Base-by-base conservation (phyloP, 1,140 invertebrate species). In the Anoplolepis gracilipes region DNA sequence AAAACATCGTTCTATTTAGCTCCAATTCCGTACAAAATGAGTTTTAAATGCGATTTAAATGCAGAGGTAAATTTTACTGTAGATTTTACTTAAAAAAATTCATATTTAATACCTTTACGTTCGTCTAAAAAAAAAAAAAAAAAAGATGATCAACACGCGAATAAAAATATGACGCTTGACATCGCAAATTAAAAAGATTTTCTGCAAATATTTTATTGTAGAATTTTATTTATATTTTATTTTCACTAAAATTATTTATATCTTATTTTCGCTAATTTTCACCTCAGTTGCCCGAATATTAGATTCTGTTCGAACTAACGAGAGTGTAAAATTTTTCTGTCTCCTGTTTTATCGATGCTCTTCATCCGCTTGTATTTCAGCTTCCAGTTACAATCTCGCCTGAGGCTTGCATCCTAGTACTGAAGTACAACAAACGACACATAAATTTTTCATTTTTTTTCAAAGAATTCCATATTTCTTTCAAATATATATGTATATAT, bases 261-360 rank as follows among this genome's bases (percentile, higher is more conserved):
- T 39, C 16, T 49, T 49, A 46, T 49, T 19, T 49, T 19, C 46
- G 19, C 4, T 19, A 49, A 16, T 49, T 49, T 16, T 42, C 46
- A 64, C 28, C 30, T 64, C 64, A 77, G 19, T 28, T 3, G 28
- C 36, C 7, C 5, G 75, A 6, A 77, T 77, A 77, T 77, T 77
- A 77, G 19, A 65, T 70, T 36, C 3, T 22, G 28, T 42, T 57
- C 36, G 39, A 69, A 81, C 16, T 81, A 81, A 69, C n/a, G 28
- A 36, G 13, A 53, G 7, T 30, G 25, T 10, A 42, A 28, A 64
- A 77, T 59, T 75, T 39, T 49, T 64, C 11, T 2, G 13, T 22
- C 13, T 28, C 22, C 16, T 30, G 62, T 2, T 7, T 36, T n/a
- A n/a, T 64, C 30, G 30, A n/a, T 33, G 2, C n/a, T 64, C 11